A percentile compares a stretch with the other conserved stretches of the same genome.
These are phyloP conservation scores for Parthenolecanium corni DNA, from an alignment of 2,888 invertebrate genomes.

Conservation along the genomic window DNA sequence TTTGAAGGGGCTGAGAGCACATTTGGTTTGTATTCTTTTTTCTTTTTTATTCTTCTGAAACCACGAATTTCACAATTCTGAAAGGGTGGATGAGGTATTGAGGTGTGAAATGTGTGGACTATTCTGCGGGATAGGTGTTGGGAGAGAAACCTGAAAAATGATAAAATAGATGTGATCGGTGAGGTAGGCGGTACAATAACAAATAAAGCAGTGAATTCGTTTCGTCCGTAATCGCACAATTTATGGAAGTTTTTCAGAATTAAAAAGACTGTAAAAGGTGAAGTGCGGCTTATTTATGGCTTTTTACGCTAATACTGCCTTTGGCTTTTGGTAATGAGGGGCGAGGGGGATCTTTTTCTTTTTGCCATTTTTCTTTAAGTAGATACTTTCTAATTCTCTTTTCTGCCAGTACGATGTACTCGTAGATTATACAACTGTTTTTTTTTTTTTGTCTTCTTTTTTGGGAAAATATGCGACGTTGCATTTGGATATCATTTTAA, in stretches of 20 bases:
- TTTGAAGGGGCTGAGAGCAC: conserved; percentile 7
- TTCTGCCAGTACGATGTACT: background rate
- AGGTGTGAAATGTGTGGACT: background rate
- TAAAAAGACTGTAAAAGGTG: conserved; percentile 6
- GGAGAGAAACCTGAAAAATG: background rate
- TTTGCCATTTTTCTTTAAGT: background rate
- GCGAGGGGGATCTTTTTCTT: background rate
- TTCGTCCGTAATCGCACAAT: conserved; percentile 22
- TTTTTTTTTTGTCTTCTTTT: too few species aligned
- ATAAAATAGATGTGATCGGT: background rate
- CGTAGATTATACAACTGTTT: too few species aligned
- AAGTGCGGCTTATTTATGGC: conserved; percentile 13
- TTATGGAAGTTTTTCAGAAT: conserved; percentile 18
- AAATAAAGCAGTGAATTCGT: conserved; percentile 17
- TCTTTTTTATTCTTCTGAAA: conserved; percentile 7
- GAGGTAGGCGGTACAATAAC: background rate
- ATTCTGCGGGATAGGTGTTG: conserved; percentile 5
- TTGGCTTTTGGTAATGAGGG: background rate
- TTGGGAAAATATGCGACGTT: too few species aligned
- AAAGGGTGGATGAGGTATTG: too few species aligned
- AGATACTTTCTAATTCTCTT: background rate
- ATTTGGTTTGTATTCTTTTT: conserved; percentile 19
- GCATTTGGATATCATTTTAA: too few species aligned
- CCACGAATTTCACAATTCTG: background rate
- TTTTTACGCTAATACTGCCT: conserved; percentile 16